Evolutionary conservation across 2,113 vertebrate genomes (phyloP).

Genomic region (Triplophysa tibetana): DNA sequence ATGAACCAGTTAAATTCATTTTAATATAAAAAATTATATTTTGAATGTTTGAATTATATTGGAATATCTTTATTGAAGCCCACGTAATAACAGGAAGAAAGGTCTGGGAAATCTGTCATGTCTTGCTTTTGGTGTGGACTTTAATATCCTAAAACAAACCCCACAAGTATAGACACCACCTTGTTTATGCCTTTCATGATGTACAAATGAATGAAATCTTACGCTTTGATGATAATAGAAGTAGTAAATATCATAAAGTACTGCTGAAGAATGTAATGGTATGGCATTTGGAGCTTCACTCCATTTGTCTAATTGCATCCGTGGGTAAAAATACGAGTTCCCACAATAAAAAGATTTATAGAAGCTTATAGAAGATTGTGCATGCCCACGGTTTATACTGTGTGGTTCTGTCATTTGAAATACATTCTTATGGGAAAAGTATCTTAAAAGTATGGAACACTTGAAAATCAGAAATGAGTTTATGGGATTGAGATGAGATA

Average conservation of each 20-base stretch:
- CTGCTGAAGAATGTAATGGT: slow-evolving; percentile 71
- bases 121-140: slow-evolving; percentile 3
- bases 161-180: slow-evolving; percentile 48
- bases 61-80: slow-evolving; percentile 1
- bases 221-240: not conserved
- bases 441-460: slow-evolving; percentile 3
- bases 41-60: not conserved
- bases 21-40: not conserved
- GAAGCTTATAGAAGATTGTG: slow-evolving; percentile 52
- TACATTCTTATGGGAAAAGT: not conserved
- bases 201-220: not conserved
- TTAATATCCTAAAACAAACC: slow-evolving; percentile 34
- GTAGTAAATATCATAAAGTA: not conserved
- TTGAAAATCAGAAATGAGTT: not conserved
- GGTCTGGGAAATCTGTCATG: not conserved
- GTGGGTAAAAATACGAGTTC: slow-evolving; percentile 47
- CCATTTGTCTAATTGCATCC: slow-evolving; percentile 35
- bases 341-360: not conserved
- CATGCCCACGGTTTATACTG: not conserved
- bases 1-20: no score
- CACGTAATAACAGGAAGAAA: not conserved
- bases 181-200: not conserved
- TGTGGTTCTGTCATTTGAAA: slow-evolving; percentile 36
- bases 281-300: slow-evolving; percentile 52
- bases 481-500: not conserved